Base-by-base conservation (phyloP, 2,888 invertebrate genomes). In the Periphyllus acericola region DNA sequence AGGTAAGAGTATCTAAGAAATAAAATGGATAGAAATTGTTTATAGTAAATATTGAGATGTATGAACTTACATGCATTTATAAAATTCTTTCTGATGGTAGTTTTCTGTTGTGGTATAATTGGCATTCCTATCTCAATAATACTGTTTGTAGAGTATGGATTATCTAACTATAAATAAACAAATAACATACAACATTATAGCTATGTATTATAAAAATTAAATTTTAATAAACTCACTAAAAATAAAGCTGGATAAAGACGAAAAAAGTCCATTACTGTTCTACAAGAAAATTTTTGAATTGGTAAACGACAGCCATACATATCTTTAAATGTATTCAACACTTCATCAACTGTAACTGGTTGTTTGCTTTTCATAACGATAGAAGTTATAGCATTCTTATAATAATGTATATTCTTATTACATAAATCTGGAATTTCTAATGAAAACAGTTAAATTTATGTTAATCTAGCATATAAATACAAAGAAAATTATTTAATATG, bases 191-290 rank as follows among this genome's bases (percentile, higher is more conserved):
- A 36, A 32, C 9, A 40, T 40, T 25, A 34, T 6, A 32, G 3
- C 32, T 25, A 3, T 32, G 21, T 25, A 46, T 72, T 52, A 14
- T n/a, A 75, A 66, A 46, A n/a, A 68, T 32, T 9, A 21, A 11
- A 29, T 74, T 55, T 25, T 68, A 66, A 8, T 68, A 60, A 46
- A 81, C 75, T 75, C 9, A 87, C 87, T 75, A 17, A 32, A 32
- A 87, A 87, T 11, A 32, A 3, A 21, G 74, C 60, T 40, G 87
- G 74, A 19, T 60, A n/a, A 9, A 81, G 46, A 4, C 81, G 74
- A 66, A 87, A 81, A 74, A 75, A 87, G 21, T 87, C 87, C 87
- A 87, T 87, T 9, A 0, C 11, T 66, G 80, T n/a, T 74, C 66
- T 66, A 66, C 87, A 87, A 6, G 32, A 32, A 66, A 81, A 40